Base-by-base conservation (phyloP, 2,113 vertebrate genomes). In the Plotosus lineatus region DNA sequence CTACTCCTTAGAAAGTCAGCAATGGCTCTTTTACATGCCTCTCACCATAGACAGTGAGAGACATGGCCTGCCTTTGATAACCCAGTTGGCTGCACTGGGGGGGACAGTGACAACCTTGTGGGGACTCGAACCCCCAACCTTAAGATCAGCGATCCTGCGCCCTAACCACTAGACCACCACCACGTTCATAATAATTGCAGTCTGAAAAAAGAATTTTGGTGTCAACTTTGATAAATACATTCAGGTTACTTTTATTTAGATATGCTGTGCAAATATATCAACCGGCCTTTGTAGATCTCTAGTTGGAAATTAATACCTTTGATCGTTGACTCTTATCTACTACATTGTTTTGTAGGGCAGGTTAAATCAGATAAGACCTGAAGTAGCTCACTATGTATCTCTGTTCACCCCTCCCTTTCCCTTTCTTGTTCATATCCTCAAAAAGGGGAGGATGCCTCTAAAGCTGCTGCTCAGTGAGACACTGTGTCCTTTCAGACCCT, bases 381-480 rank as follows among this genome's bases (percentile, higher is more conserved):
- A 14, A 51, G 26, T 74, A 61, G 6, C 61, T 56, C 65, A 56
- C 68, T 58, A 56, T 74, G 75, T 74, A 42, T n/a, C 44, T 84
- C 33, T 66, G 50, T 36, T 33, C 75, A 82, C 81, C 74, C 65
- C 78, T 83, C 76, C 65, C 75, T 71, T n/a, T 69, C 78, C 53
- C 82, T 71, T 55, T 79, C 83, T 78, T 68, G 36, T 79, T 71
- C 78, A 55, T 23, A 17, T 79, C 74, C 83, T 72, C 71, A 61
- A 61, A 55, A 69, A 65, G 78, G 78, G 36, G 77, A 82, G 71
- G 75, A 31, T 82, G 65, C 79, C 84, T 87, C 85, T 84, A 87
- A 86, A 90, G 79, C 42, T 66, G 80, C 91, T 90, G 92, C 66
- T 77, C 46, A 53, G 17, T 38, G 55, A 55, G 19, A 42, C 51